Conservation (phyloP, 2,113 vertebrate genomes). For the Heteronetta atricapilla region DNA sequence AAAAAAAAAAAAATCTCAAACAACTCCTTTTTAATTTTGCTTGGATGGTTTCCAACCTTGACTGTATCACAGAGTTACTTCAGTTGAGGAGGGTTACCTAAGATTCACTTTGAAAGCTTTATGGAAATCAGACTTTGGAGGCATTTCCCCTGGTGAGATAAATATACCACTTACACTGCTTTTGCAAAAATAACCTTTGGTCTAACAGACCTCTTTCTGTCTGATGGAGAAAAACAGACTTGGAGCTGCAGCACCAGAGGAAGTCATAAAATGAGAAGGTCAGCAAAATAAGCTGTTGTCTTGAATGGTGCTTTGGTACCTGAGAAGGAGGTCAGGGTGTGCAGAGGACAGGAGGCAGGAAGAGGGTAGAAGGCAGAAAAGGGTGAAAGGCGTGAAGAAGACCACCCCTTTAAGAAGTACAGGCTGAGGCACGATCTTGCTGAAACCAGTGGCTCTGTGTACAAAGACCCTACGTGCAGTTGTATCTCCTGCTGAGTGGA, state of each 20-base stretch:
- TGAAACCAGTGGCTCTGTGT: background rate
- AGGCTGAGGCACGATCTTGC: background rate
- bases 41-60: background rate
- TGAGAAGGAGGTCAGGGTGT: background rate
- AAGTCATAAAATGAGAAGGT: background rate
- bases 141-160: background rate
- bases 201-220: background rate
- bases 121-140: background rate
- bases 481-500: background rate
- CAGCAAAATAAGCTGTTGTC: background rate
- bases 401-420: background rate
- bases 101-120: background rate
- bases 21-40: background rate
- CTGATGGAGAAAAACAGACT: background rate
- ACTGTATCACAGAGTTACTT: background rate
- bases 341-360: background rate
- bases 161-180: background rate
- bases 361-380: background rate
- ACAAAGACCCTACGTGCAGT: background rate
- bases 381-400: background rate
- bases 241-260: background rate
- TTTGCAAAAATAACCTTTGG: background rate
- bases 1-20: background rate
- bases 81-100: background rate
- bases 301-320: background rate